Percentiles rank a stretch among this genome's conserved stretches.
These are phyloP conservation scores for Bolinopsis microptera DNA, from an alignment of 37 sponge, comb jelly and placozoan genomes.

Conservation along the genomic window DNA sequence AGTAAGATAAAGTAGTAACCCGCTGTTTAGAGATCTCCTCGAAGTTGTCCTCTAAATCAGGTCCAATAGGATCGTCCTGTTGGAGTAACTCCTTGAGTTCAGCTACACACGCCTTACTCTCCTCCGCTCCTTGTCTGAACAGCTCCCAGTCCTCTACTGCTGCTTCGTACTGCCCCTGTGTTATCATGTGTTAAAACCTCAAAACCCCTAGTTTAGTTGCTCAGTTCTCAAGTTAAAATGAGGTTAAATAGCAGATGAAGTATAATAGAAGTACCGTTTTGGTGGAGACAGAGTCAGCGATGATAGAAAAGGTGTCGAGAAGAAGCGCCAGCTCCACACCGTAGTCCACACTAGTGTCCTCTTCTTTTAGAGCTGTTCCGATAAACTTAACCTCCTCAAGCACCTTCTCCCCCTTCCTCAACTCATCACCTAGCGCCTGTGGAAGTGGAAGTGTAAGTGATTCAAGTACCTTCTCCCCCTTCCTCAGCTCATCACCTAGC, in stretches of 20 bases:
- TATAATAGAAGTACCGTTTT: constrained; percentile 40
- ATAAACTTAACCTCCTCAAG: not conserved
- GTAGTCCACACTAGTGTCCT: constrained; percentile 30
- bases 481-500: too few relatives aligned
- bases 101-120: constrained; percentile 17
- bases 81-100: constrained; percentile 40
- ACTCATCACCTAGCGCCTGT: constrained; percentile 2
- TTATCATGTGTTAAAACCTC: not conserved
- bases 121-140: constrained; percentile 11
- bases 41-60: constrained; percentile 39
- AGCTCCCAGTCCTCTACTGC: constrained; percentile 46
- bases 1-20: too few relatives aligned
- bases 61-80: constrained; percentile 57
- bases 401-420: not conserved
- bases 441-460: too few relatives aligned
- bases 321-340: not conserved
- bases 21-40: constrained; percentile 57
- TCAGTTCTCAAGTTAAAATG: too few relatives aligned
- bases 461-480: too few relatives aligned
- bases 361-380: not conserved
- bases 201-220: too few relatives aligned
- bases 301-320: not conserved
- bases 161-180: constrained; percentile 19
- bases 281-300: not conserved
- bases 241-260: not conserved